Conservation (phyloP, 2,888 invertebrate species). For the Oscheius sp. region DNA sequence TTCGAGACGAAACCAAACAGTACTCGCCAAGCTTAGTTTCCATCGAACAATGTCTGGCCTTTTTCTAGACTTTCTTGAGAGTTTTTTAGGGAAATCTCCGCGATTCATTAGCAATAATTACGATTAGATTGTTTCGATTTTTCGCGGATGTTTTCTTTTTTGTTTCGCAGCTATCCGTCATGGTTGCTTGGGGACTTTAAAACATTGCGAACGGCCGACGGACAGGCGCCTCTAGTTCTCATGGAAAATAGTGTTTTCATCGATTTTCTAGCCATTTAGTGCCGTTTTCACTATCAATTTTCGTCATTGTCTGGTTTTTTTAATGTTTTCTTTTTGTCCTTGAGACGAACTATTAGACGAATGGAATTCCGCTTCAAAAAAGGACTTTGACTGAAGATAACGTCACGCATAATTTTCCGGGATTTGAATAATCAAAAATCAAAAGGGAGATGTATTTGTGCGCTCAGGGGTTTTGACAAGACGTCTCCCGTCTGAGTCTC, state of each 20-base stretch:
- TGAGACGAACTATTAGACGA: not conserved
- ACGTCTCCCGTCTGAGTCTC: not conserved
- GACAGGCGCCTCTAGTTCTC: not conserved
- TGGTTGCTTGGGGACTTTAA: slow-evolving; percentile 13
- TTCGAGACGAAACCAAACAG: slow-evolving; percentile 13
- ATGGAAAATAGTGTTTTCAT: slow-evolving; percentile 15
- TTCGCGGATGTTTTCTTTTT: no score
- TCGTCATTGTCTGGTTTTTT: no score
- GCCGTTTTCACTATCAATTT: no score
- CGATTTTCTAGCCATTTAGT: not conserved
- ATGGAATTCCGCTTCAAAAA: no score
- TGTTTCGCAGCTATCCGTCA: slow-evolving; percentile 21
- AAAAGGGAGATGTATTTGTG: no score
- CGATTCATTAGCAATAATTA: no score
- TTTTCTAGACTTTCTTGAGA: not conserved
- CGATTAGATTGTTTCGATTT: no score
- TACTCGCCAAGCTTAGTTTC: not conserved
- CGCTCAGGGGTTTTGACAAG: no score
- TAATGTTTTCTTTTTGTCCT: not conserved
- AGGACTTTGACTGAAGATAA: no score
- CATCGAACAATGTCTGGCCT: not conserved
- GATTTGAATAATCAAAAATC: no score
- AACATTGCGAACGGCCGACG: slow-evolving; percentile 4
- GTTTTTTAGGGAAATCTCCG: no score
- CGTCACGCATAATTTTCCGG: no score